A percentile compares a stretch with the other conserved stretches of the same genome.
phyloP scores from a whole-genome alignment of 2,888 invertebrate genomes.

The Clunio marinus region DNA sequence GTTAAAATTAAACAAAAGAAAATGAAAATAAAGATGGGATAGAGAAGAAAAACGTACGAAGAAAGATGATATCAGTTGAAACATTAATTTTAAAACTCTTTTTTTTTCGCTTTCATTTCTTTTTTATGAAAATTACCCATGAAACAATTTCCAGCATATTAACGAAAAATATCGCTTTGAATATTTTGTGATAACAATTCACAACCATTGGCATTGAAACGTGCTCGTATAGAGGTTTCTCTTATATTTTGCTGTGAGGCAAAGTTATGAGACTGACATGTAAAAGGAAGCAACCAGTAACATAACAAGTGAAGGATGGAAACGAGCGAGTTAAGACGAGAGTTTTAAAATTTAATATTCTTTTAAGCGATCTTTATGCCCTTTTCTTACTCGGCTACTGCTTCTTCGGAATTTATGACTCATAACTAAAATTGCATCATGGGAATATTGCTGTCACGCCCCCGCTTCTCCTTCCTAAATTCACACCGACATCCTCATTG shows the following conservation, averaged over 20 bases:
- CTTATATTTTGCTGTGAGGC: constrained; percentile 11
- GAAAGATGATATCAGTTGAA: constrained; percentile 33
- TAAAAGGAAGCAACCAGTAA: background rate
- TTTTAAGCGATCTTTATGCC: constrained; percentile 10
- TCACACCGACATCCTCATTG: no score
- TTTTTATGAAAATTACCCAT: constrained; percentile 29
- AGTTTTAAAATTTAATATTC: constrained; percentile 1
- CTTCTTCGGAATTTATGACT: background rate
- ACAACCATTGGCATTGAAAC: background rate
- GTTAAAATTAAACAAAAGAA: constrained; percentile 13
- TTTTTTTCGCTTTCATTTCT: constrained; percentile 18
- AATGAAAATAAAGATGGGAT: background rate
- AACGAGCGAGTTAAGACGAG: background rate
- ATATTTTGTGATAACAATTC: constrained; percentile 24
- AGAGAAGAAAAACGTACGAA: no score
- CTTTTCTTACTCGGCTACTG: no score
- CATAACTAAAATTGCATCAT: constrained; percentile 6
- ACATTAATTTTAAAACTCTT: constrained; percentile 35
- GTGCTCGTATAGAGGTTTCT: background rate
- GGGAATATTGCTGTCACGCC: background rate
- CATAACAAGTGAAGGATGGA: no score
- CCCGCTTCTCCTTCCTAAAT: background rate
- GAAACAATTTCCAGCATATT: constrained; percentile 27
- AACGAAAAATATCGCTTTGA: constrained; percentile 27
- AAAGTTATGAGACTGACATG: background rate